A percentile compares a stretch with the other conserved stretches of the same genome.
Conservation (phyloP, 1,140 invertebrate species). For the Hesperophylax magnus region DNA sequence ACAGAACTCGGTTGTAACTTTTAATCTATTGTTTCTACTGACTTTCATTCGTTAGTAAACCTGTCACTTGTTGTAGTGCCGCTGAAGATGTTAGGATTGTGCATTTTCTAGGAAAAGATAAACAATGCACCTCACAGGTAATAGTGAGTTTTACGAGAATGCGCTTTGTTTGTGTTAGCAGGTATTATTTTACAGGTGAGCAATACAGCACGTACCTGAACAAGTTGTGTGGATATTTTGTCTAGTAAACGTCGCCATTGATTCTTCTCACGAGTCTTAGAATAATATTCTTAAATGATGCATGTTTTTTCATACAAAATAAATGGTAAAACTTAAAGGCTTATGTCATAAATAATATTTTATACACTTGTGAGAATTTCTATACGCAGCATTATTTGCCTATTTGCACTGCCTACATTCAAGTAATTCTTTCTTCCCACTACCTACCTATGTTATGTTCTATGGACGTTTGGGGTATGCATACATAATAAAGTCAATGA, state of each 20-base stretch:
- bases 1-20: too few species aligned
- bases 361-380: too few species aligned
- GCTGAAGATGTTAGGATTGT: background rate
- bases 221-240: background rate
- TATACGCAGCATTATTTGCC: background rate
- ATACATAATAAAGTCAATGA: too few species aligned
- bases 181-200: background rate
- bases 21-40: background rate
- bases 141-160: background rate
- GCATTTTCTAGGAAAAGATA: conserved; percentile 1
- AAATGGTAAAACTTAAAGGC: too few species aligned
- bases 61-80: background rate
- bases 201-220: background rate
- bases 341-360: too few species aligned
- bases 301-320: too few species aligned
- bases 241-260: background rate
- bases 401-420: too few species aligned
- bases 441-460: too few species aligned
- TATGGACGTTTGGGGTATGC: too few species aligned
- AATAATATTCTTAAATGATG: background rate
- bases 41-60: background rate
- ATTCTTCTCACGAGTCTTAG: background rate
- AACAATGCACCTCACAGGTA: background rate
- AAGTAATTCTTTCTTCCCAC: too few species aligned
- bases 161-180: background rate